Base-by-base conservation (phyloP, 1,140 invertebrate species). In the Alviniconcha marisindica region DNA sequence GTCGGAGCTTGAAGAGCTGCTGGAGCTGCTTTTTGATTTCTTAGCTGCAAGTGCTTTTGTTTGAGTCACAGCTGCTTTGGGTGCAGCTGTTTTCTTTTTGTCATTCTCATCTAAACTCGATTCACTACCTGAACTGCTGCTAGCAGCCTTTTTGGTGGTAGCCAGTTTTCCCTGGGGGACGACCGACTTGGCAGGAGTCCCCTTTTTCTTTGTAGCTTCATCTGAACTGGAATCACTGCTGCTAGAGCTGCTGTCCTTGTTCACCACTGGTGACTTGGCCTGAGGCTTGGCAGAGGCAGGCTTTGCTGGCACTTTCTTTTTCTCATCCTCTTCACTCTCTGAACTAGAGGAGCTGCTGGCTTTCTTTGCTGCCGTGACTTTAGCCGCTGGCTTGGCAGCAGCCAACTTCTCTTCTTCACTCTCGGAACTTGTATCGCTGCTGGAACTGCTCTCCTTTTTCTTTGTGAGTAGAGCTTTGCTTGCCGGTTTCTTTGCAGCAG, bases 361-460 rank as follows among this genome's bases (percentile, higher is more conserved):
- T 84, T 63, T 81, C 69, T 63, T 44, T 15, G 69, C 71, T 76
- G 74, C 60, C 42, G 56, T 14, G 0, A 21, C 36, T 71, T 83
- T 83, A 5, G 54, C 63, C n/a, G 12, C 14, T 0, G 79, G 60
- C 66, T 63, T 44, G 12, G 69, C 56, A 66, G 51, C 77, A 5
- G 24, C 4, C 2, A 15, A 3, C 66, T 85, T 80, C 2, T 79
- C 56, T 18, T 24, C 51, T 10, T 77, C 82, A 73, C 82, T 83
- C 18, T 81, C 83, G n/a, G 81, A 81, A 38, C 85, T 86, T 24
- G 84, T 83, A 38, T 83, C 82, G 51, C 82, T 83, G 69, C 78
- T 81, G 28, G 81, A 83, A 15, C 77, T 81, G 54, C 82, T 86
- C 2, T 36, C 33, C 2, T 36, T 40, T 38, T 0, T 40, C 28